phyloP scores from a whole-genome alignment of 2,888 invertebrate genomes.

The Drosophila prostipennis region DNA sequence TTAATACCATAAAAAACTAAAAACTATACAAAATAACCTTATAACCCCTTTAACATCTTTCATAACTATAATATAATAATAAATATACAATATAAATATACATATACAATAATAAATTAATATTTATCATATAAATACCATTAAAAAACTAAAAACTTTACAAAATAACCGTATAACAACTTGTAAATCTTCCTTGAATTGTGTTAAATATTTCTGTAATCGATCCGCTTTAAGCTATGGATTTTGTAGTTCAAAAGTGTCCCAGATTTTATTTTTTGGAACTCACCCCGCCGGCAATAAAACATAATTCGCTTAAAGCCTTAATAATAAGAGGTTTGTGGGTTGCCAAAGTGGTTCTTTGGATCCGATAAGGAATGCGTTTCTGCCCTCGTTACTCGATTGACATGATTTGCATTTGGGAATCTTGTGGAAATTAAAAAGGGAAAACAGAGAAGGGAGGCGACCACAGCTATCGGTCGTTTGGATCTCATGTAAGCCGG shows the following conservation, averaged over 20 bases:
- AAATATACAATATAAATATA: too few species aligned
- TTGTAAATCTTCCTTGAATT: too few species aligned
- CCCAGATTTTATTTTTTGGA: neutral
- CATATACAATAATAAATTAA: too few species aligned
- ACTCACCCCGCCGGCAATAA: conserved; percentile 1
- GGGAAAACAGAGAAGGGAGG: conserved; percentile 23
- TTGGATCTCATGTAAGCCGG: conserved; percentile 27
- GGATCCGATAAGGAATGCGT: conserved; percentile 19
- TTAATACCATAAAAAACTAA: too few species aligned
- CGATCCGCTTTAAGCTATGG: too few species aligned
- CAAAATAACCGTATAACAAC: too few species aligned
- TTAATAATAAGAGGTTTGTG: neutral
- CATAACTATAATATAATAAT: too few species aligned
- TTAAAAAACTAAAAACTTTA: too few species aligned
- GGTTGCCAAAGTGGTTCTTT: conserved; percentile 11
- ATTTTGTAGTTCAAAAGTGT: neutral
- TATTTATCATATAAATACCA: too few species aligned
- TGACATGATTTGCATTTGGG: conserved; percentile 45
- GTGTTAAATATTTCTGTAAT: too few species aligned
- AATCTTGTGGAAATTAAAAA: conserved; percentile 40
- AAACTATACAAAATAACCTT: too few species aligned
- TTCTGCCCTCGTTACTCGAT: conserved; percentile 10
- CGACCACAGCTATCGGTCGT: conserved; percentile 30
- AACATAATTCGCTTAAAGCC: conserved; percentile 12
- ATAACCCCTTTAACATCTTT: too few species aligned